Evolutionary conservation across 2,888 invertebrate species (phyloP), one percentile per base, ranked within the genome.

Genomic region (Odiellus spinosus): DNA sequence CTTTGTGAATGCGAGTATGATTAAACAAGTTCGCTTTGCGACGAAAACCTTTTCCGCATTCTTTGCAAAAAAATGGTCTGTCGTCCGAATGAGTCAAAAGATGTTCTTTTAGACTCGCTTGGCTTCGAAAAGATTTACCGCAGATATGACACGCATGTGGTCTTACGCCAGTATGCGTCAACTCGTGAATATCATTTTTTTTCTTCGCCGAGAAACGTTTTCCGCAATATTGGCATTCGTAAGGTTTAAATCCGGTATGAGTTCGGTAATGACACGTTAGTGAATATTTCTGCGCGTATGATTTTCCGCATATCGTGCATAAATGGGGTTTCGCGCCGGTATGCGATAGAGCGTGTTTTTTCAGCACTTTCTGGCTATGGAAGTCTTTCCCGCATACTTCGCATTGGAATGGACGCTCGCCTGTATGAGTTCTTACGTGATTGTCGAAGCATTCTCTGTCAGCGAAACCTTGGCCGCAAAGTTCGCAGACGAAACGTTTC

Each of bases 221-320:
- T 32, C 21, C 38, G 33, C 45, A 45, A 3, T 26, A 21, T 11
- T 21, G 17, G 14, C 45, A 45, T 3, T 4, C 15, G 17, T 32
- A 39, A 2, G 40, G 45, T 33, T 32, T 40, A 15, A 40, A 40
- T 39, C 45, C 45, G 1, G 45, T 45, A 32, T 45, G 45, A 14
- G 38, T n/a, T 11, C 12, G 11, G n/a, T 12, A 5, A 35, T 45
- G 45, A 10, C 6, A 17, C n/a, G 14, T 41, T 21, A 46, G 19
- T 6, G 11, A n/a, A 11, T 18, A 15, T 15, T 33, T 26, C 3
- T 26, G 11, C 8, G 19, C 26, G 12, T 36, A 38, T 44, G 12
- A 8, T 33, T 20, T 19, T 5, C 33, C 20, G 20, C 44, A 44
- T 6, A 42, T 39, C n/a, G 10, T 26, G 45, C 45, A 45, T 1